phyloP scores from a whole-genome alignment of 2,888 invertebrate genomes.

The Romanomermis culicivorax region DNA sequence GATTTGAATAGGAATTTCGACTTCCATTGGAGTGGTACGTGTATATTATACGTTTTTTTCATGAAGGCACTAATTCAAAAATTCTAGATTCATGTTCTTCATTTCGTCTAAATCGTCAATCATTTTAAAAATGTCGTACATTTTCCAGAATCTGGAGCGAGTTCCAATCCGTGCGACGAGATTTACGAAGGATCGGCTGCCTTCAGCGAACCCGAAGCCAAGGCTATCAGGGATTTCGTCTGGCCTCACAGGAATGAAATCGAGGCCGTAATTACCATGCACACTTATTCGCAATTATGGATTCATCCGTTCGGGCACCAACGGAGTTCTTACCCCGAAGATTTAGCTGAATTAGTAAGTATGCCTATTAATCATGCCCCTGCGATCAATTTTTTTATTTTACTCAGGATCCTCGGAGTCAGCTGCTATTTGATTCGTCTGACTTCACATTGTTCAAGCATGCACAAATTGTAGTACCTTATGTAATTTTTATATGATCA shows the following conservation, averaged over 20 bases:
- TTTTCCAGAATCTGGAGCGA: slow-evolving; percentile 16
- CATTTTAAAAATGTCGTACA: neutral
- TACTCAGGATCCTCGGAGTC: too few species aligned
- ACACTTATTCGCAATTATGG: slow-evolving; percentile 28
- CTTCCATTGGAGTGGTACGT: slow-evolving; percentile 19
- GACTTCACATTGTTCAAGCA: too few species aligned
- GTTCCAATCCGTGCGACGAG: slow-evolving; percentile 24
- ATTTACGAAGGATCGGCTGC: slow-evolving; percentile 24
- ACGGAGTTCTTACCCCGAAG: slow-evolving; percentile 11
- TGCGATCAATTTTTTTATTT: too few species aligned
- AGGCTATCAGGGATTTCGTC: slow-evolving; percentile 23
- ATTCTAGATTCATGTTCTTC: too few species aligned
- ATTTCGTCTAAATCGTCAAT: neutral
- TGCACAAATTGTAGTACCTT: too few species aligned
- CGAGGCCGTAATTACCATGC: slow-evolving; percentile 27
- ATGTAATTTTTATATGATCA: too few species aligned
- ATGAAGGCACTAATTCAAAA: too few species aligned
- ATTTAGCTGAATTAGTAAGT: neutral
- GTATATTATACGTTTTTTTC: too few species aligned
- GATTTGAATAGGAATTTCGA: slow-evolving; percentile 27
- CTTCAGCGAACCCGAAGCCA: slow-evolving; percentile 23
- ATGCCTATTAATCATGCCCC: too few species aligned
- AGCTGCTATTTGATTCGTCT: too few species aligned
- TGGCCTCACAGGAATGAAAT: slow-evolving; percentile 21
- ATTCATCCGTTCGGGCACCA: slow-evolving; percentile 26